Conservation (phyloP, 2,113 vertebrate species). For the Hyaena hyaena region DNA sequence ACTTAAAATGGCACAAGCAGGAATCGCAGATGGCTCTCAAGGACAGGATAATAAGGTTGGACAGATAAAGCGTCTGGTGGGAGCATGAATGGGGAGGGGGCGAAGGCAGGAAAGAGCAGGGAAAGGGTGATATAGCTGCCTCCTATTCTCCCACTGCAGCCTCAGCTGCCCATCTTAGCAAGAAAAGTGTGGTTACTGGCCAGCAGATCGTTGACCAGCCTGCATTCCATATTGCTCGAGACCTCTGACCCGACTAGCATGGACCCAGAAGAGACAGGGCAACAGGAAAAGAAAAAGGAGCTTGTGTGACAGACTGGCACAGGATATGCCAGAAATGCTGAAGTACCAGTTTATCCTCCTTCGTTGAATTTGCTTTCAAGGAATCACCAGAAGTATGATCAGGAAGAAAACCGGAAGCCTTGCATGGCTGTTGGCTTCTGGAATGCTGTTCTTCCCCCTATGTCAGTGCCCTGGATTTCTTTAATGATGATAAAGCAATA, state of each 20-base stretch:
- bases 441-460: background rate
- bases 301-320: background rate
- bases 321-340: background rate
- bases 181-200: background rate
- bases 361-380: background rate
- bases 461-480: background rate
- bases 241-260: background rate
- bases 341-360: background rate
- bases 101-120: background rate
- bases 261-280: background rate
- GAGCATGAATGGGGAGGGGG: background rate
- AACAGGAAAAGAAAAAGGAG: background rate
- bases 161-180: background rate
- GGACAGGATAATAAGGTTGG: background rate
- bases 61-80: background rate
- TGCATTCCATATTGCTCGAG: background rate
- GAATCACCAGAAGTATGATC: background rate
- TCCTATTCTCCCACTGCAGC: fast-evolving
- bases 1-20: background rate
- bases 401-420: background rate
- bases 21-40: background rate
- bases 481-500: background rate
- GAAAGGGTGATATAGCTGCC: background rate
- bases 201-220: background rate
- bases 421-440: background rate